phyloP scores from a whole-genome alignment of 2,888 invertebrate species.

The Hydropsyche betteni region DNA sequence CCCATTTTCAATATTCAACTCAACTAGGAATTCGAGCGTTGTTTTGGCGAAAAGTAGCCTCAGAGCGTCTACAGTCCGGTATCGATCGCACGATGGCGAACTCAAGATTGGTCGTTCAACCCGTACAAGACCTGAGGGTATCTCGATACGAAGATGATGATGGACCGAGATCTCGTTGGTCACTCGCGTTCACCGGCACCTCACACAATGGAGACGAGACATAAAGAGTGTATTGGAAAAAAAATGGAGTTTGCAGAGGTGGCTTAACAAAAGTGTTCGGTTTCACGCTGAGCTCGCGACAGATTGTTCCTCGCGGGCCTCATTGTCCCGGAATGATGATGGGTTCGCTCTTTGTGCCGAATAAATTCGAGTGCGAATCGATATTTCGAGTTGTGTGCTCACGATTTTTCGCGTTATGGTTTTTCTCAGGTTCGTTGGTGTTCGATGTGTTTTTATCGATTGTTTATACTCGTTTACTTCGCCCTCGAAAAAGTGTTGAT shows the following conservation, averaged over 20 bases:
- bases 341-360: not conserved
- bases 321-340: slow-evolving; percentile 5
- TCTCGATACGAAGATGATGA: slow-evolving; percentile 17
- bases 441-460: no score
- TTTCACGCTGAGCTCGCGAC: slow-evolving; percentile 18
- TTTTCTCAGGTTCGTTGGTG: no score
- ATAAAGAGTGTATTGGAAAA: not conserved
- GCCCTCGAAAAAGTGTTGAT: no score
- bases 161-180: slow-evolving; percentile 10
- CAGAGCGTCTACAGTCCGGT: slow-evolving; percentile 5
- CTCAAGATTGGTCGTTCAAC: slow-evolving; percentile 31
- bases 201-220: slow-evolving; percentile 1
- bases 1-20: no score
- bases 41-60: slow-evolving; percentile 7
- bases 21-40: no score
- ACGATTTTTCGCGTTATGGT: slow-evolving; percentile 1
- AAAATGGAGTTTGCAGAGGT: not conserved
- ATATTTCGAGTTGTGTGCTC: not conserved
- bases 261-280: slow-evolving; percentile 13
- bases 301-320: slow-evolving; percentile 21
- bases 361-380: not conserved
- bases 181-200: not conserved
- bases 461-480: no score
- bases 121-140: slow-evolving; percentile 14
- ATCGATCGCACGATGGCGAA: slow-evolving; percentile 26